Conservation (phyloP, 2,797 vertebrate species). For the Mallotus villosus region DNA sequence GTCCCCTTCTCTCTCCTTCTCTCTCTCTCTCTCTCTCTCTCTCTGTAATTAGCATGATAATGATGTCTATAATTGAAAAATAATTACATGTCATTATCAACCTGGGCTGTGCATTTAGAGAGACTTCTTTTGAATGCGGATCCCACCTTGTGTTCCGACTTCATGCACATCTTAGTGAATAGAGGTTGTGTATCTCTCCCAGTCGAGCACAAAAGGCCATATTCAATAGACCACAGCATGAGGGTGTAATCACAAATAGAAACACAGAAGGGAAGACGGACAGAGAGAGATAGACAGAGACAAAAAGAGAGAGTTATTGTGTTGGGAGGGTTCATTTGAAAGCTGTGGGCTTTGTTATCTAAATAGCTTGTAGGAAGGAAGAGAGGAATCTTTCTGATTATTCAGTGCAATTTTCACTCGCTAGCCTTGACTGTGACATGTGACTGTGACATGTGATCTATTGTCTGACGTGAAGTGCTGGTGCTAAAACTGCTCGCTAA, state of each 20-base stretch:
- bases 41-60: constrained; percentile 39
- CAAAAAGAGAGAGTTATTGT: constrained; percentile 28
- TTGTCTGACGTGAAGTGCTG: background rate
- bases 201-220: constrained; percentile 30
- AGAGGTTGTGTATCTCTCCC: constrained; percentile 20
- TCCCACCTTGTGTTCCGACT: constrained; percentile 29
- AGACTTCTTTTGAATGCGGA: constrained; percentile 31
- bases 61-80: constrained; percentile 55
- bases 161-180: constrained; percentile 29
- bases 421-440: background rate
- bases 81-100: constrained; percentile 58
- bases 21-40: constrained; percentile 4
- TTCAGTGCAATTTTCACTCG: too few relatives aligned
- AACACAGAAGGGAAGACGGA: constrained; percentile 15
- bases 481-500: background rate
- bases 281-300: constrained; percentile 4
- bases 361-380: background rate
- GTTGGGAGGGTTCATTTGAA: constrained; percentile 51
- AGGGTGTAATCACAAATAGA: constrained; percentile 14
- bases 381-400: background rate
- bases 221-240: constrained; percentile 39
- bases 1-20: background rate
- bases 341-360: constrained; percentile 46
- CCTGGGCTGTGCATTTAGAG: constrained; percentile 47
- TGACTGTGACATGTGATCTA: too few relatives aligned